Evolutionary conservation across 2,797 vertebrate species (phyloP).

Genomic region (Platyrinchus mystaceus): DNA sequence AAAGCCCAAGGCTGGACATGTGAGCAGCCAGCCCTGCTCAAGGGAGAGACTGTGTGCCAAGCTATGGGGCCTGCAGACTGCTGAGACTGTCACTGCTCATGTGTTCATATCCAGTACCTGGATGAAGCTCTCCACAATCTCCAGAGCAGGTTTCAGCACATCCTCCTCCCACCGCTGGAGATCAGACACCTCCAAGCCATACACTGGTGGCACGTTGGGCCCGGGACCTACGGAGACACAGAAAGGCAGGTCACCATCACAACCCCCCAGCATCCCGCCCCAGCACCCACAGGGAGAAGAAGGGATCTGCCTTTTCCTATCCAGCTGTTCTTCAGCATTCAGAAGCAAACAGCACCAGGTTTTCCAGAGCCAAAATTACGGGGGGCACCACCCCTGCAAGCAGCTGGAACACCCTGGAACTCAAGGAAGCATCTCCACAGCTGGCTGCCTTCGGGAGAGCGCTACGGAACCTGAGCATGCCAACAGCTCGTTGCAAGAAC

Average conservation of each 20-base stretch:
- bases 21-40: not conserved
- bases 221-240: constrained; percentile 81
- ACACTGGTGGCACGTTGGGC: constrained; percentile 84
- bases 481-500: not conserved
- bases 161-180: constrained; percentile 85
- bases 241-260: not conserved
- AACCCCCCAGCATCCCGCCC: not conserved
- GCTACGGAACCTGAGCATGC: accelerated
- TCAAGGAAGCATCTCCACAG: not conserved
- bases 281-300: not conserved
- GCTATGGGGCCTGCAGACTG: not conserved
- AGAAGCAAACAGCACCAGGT: not conserved
- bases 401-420: not conserved
- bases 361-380: not conserved
- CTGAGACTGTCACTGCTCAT: not conserved
- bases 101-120: constrained; percentile 77
- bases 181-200: constrained; percentile 89
- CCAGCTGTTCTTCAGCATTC: not conserved
- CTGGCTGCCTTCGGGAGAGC: not conserved
- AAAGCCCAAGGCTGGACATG: not conserved
- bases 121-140: constrained; percentile 87
- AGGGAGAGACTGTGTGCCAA: not conserved
- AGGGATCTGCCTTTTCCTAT: not conserved
- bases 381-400: not conserved
- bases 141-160: constrained; percentile 88